phyloP scores from a whole-genome alignment of 2,797 vertebrate species.

The Artibeus lituratus region DNA sequence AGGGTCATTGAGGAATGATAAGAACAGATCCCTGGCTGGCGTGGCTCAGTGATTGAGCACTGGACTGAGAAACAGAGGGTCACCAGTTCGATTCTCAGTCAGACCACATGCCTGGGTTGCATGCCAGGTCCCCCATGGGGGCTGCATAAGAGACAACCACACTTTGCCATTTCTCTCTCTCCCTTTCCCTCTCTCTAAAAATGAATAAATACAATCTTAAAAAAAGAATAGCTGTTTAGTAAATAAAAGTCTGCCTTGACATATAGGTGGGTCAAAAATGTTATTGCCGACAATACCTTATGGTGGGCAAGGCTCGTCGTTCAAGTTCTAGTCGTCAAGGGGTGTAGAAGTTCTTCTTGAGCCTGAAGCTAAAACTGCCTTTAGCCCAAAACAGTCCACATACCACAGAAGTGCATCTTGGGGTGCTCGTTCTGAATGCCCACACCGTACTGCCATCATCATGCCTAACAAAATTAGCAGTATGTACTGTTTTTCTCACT shows the following conservation, averaged over 20 bases:
- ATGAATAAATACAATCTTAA: no score
- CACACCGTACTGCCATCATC: neutral
- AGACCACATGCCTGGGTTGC: no score
- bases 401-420: neutral
- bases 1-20: neutral
- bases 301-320: neutral
- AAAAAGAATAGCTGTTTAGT: neutral
- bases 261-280: neutral
- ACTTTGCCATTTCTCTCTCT: no score
- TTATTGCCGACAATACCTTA: neutral
- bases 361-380: neutral
- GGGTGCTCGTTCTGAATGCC: neutral
- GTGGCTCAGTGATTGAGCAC: no score
- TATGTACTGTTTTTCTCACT: neutral
- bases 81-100: no score
- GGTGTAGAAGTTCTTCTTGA: neutral
- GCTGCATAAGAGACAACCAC: no score
- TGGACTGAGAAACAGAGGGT: no score
- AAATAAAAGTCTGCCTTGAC: neutral
- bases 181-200: no score
- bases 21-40: no score
- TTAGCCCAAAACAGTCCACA: neutral
- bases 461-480: neutral
- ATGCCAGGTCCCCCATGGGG: no score
- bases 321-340: neutral